phyloP scores from a whole-genome alignment of 2,113 vertebrate genomes.

The Conger conger region DNA sequence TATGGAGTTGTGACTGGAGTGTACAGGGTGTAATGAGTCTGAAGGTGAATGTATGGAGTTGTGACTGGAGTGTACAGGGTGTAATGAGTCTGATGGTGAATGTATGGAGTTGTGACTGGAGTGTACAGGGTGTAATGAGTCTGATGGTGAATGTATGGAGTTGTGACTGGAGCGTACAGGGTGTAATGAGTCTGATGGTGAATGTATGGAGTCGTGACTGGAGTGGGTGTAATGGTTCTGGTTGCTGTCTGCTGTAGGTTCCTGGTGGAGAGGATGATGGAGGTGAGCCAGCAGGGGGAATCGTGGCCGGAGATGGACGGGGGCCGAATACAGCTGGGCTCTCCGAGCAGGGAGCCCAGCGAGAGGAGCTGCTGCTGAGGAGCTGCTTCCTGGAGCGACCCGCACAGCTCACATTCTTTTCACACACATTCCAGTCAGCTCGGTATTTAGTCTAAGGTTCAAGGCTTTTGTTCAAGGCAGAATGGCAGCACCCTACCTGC shows the following conservation, averaged over 20 bases:
- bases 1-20: not conserved
- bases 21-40: not conserved
- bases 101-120: too few species aligned
- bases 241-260: slow-evolving; percentile 9
- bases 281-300: not conserved
- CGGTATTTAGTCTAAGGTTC: too few species aligned
- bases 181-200: not conserved
- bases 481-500: too few species aligned
- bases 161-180: too few species aligned
- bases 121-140: too few species aligned
- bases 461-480: too few species aligned
- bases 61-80: too few species aligned
- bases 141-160: not conserved
- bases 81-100: not conserved
- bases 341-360: not conserved
- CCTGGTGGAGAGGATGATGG: slow-evolving; percentile 25
- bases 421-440: too few species aligned
- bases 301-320: not conserved
- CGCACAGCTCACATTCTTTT: too few species aligned
- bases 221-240: not conserved
- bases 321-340: slow-evolving; percentile 13
- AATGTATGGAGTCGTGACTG: not conserved
- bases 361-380: slow-evolving; percentile 11
- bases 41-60: too few species aligned
- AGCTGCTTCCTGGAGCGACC: too few species aligned